Evolutionary conservation across 2,888 invertebrate species (phyloP).

Genomic region (Bibio marci): DNA sequence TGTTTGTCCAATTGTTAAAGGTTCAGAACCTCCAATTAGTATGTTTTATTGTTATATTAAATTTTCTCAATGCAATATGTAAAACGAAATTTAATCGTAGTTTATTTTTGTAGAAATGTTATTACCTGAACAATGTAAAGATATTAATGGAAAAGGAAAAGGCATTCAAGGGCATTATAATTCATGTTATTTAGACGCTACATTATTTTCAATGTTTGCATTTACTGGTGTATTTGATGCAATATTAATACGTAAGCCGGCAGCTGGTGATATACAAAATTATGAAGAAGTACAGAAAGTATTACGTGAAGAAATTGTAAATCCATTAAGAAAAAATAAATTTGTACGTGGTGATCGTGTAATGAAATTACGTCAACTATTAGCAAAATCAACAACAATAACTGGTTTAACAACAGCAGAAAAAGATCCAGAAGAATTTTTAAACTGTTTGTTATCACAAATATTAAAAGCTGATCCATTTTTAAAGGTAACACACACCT

Average conservation of each 20-base stretch:
- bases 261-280: slow-evolving; percentile 42
- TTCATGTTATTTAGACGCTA: slow-evolving; percentile 95
- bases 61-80: not conserved
- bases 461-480: slow-evolving; percentile 81
- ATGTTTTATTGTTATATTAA: slow-evolving; percentile 13
- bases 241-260: slow-evolving; percentile 49
- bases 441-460: slow-evolving; percentile 81
- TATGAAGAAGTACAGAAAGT: slow-evolving; percentile 65
- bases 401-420: slow-evolving; percentile 83
- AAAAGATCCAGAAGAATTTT: slow-evolving; percentile 96
- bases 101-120: slow-evolving; percentile 17
- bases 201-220: slow-evolving; percentile 94
- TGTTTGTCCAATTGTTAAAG: slow-evolving; percentile 64
- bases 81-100: not conserved
- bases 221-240: slow-evolving; percentile 89
- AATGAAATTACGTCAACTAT: slow-evolving; percentile 74
- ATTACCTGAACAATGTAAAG: slow-evolving; percentile 42
- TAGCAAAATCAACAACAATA: slow-evolving; percentile 78
- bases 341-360: slow-evolving; percentile 93
- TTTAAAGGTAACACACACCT: slow-evolving; percentile 40
- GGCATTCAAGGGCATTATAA: slow-evolving; percentile 97
- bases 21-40: slow-evolving; percentile 60
- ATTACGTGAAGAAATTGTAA: slow-evolving; percentile 88
- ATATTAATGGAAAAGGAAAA: slow-evolving; percentile 63
- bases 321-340: slow-evolving; percentile 75